Evolutionary conservation across 2,113 vertebrate genomes (phyloP), one percentile per base, ranked within the genome.

Genomic region (Rallus limicola): DNA sequence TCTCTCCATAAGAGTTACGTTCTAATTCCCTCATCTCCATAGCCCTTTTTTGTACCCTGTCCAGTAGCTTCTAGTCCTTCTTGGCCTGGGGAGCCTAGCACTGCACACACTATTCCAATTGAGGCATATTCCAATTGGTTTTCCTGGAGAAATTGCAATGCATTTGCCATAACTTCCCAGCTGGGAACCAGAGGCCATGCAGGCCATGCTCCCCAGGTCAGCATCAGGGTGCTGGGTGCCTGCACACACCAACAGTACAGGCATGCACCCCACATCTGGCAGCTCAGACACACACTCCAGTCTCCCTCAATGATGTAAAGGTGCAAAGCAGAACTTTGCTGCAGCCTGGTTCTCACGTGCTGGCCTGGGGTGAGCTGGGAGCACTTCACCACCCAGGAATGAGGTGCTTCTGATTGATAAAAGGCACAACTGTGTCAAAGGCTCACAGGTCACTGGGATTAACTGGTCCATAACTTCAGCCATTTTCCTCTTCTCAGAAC

Each of bases 201-300:
- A 55, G 20, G 28, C 38, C 1, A 0, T 25, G 42, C 28, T 11
- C 50, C 20, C 17, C 0, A 1, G n/a, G 9, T 5, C 71, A 38
- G 13, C 28, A 78, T 40, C 36, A 67, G 16, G 36, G 63, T 13
- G 8, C 0, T 0, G 17, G 29, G 52, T 58, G 42, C 52, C 63
- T 8, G 25, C 52, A 53, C 52, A 13, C 52, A 15, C 52, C 25
- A 26, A 53, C 52, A 26, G 23, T 13, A 26, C 13, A 6, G 25
- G 24, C 13, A 26, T 7, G 25, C 24, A 14, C 3, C 17, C 10
- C 9, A 29, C 48, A 28, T 5, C 11, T 13, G 15, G 38, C 25
- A 40, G 26, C 70, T n/a, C 1, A 0, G 44, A 14, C 10, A 11
- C 34, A 26, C 0, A 0, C 34, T 58, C 10, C 0, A 2, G 16